These are phyloP conservation scores for Centropyge bicolor DNA, from an alignment of 2,797 vertebrate genomes.

Conservation along the genomic window DNA sequence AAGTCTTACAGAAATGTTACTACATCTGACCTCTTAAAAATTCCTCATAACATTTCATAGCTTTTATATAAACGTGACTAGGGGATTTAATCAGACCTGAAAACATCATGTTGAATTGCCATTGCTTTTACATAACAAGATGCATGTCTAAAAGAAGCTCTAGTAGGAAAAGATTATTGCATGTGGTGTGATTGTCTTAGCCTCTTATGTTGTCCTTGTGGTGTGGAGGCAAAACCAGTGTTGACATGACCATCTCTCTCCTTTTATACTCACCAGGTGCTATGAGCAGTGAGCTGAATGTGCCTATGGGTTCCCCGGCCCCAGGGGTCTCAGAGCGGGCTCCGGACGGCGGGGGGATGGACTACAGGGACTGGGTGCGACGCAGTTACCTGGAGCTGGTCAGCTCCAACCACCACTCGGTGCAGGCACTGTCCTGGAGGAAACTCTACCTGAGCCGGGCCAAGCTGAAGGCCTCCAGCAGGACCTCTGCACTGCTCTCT, in stretches of 20 bases:
- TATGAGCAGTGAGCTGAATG: conserved; percentile 94
- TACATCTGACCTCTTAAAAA: background rate
- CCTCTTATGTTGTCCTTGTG: background rate
- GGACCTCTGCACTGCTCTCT: conserved; percentile 95
- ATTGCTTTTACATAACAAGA: background rate
- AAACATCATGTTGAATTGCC: background rate
- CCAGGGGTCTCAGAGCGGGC: conserved; percentile 86
- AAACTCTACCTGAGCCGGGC: conserved; percentile 97
- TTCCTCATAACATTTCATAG: background rate
- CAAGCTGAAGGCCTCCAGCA: conserved; percentile 97
- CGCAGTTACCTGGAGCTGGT: conserved; percentile 98
- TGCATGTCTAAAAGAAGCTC: background rate
- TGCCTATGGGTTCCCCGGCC: conserved; percentile 92
- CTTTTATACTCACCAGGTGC: conserved; percentile 62
- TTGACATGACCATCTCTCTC: background rate
- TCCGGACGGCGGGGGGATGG: conserved; percentile 90
- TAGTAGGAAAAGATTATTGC: background rate
- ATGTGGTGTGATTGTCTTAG: background rate
- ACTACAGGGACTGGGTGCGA: conserved; percentile 98
- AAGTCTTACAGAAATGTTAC: background rate
- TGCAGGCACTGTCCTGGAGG: conserved; percentile 98
- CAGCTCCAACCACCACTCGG: conserved; percentile 97
- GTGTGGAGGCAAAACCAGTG: background rate
- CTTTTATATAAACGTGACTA: background rate
- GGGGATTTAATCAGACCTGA: too few species aligned